Evolutionary conservation across 2,888 invertebrate genomes (phyloP).

Genomic region (Drosophila rellima): DNA sequence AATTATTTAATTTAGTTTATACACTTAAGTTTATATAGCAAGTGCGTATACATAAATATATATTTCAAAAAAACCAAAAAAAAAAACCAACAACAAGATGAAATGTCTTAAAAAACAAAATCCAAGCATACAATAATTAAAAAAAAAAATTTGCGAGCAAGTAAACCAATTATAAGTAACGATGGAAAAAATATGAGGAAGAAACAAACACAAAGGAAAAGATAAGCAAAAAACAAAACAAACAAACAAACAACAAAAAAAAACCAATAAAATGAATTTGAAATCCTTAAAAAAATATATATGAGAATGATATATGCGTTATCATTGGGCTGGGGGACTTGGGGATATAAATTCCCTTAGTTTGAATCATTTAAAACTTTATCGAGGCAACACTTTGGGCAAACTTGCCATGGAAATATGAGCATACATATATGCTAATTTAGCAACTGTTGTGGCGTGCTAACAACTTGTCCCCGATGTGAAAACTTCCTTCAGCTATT

Average conservation of each 20-base stretch:
- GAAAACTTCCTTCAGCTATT: conserved; percentile 32
- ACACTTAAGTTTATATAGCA: conserved; percentile 83
- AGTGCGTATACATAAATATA: conserved; percentile 60
- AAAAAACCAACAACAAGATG: conserved; percentile 55
- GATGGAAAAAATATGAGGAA: conserved; percentile 45
- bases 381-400: neutral
- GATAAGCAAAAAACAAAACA: conserved; percentile 57
- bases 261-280: conserved; percentile 82
- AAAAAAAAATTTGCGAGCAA: conserved; percentile 49
- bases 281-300: conserved; percentile 81
- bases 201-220: conserved; percentile 61
- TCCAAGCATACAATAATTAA: conserved; percentile 61
- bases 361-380: neutral
- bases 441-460: conserved; percentile 27
- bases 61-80: conserved; percentile 59
- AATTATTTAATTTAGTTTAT: conserved; percentile 78
- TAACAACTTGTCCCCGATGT: conserved; percentile 24
- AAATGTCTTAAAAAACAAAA: conserved; percentile 62
- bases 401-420: conserved; percentile 12
- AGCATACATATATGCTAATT: conserved; percentile 22
- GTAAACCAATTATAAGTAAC: conserved; percentile 69
- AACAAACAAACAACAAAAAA: conserved; percentile 68
- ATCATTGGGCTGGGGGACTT: conserved; percentile 13
- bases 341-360: neutral
- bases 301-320: conserved; percentile 43